phyloP scores from a whole-genome alignment of 1,140 invertebrate genomes.

The Drosophila melanica region DNA sequence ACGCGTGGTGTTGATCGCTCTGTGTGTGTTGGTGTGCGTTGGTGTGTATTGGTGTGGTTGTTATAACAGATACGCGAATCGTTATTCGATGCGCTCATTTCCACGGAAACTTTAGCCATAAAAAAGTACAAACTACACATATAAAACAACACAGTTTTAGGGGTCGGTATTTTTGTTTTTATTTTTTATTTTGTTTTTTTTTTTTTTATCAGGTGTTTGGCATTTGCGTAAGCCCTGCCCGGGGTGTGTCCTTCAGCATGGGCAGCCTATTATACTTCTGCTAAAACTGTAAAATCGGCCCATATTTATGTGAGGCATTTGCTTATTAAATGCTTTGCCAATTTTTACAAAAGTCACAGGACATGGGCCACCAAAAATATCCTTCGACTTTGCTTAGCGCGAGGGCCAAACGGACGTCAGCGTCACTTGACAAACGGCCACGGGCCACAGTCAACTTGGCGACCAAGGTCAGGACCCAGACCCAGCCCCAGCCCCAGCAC shows the following conservation, averaged over 20 bases:
- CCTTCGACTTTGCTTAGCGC: constrained; percentile 26
- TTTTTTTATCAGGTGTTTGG: constrained; percentile 54
- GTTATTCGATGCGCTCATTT: constrained; percentile 61
- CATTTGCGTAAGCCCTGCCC: constrained; percentile 29
- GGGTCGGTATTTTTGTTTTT: too few species aligned
- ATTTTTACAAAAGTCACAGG: constrained; percentile 24
- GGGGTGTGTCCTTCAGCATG: constrained; percentile 21
- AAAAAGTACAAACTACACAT: constrained; percentile 52
- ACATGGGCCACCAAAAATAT: constrained; percentile 9
- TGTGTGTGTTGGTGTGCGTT: constrained; percentile 4
- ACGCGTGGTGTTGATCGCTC: constrained; percentile 45
- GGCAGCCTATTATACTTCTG: neutral
- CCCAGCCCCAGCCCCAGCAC: neutral
- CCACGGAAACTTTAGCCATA: constrained; percentile 76
- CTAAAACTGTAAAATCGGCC: constrained; percentile 26
- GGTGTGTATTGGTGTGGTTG: constrained; percentile 25
- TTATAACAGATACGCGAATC: constrained; percentile 57
- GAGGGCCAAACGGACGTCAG: constrained; percentile 27
- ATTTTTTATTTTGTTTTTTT: neutral
- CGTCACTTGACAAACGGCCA: constrained; percentile 66
- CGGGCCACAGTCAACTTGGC: constrained; percentile 50
- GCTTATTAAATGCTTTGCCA: constrained; percentile 44
- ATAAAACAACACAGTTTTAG: constrained; percentile 24
- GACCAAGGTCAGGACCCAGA: constrained; percentile 56
- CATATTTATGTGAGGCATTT: constrained; percentile 28